These are phyloP conservation scores for Diorhabda carinulata DNA, from an alignment of 1,140 invertebrate species.

Conservation along the genomic window DNA sequence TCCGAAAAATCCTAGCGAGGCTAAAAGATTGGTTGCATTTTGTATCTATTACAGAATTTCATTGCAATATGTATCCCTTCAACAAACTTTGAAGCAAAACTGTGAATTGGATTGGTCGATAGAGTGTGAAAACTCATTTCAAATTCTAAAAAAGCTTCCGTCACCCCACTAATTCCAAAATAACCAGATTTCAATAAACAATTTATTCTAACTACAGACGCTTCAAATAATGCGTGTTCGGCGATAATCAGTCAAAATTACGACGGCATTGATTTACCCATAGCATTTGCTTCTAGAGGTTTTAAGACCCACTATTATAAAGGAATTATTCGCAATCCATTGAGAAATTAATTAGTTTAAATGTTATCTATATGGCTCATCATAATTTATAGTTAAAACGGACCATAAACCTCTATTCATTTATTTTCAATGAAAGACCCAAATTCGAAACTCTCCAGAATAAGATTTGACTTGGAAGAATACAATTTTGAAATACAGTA, in stretches of 20 bases:
- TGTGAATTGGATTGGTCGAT: background rate
- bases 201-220: background rate
- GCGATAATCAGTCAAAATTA: background rate
- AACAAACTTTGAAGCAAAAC: background rate
- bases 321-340: too few relatives aligned
- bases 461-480: too few relatives aligned
- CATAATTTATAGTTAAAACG: too few relatives aligned
- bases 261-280: background rate
- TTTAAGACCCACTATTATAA: too few relatives aligned
- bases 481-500: too few relatives aligned
- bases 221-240: background rate
- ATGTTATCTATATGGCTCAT: too few relatives aligned
- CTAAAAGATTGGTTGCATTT: background rate
- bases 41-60: background rate
- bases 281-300: background rate
- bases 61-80: background rate
- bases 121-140: background rate
- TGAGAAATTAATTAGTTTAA: too few relatives aligned
- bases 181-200: constrained; percentile 1
- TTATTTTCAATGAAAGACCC: too few relatives aligned
- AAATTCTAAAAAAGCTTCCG: background rate
- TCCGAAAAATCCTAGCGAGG: too few relatives aligned
- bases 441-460: too few relatives aligned
- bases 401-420: too few relatives aligned
- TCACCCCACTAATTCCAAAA: background rate